phyloP scores from a whole-genome alignment of 2,113 vertebrate genomes.

The Buteo buteo region DNA sequence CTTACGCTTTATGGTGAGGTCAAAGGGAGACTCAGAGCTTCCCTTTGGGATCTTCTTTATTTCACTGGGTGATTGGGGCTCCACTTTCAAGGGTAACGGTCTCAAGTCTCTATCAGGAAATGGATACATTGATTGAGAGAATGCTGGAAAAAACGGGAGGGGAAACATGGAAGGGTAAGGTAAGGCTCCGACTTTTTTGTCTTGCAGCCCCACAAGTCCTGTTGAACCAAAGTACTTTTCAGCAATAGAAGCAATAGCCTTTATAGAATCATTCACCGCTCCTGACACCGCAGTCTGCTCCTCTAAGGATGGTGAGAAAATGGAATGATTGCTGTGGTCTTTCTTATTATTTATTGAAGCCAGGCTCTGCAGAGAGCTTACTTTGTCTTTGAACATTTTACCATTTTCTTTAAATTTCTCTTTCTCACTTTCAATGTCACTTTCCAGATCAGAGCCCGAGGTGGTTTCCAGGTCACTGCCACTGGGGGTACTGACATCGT shows the following conservation, averaged over 20 bases:
- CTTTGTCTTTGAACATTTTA: slow-evolving; percentile 92
- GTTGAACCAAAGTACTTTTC: slow-evolving; percentile 99
- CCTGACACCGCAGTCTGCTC: slow-evolving; percentile 96
- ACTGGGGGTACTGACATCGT: slow-evolving; percentile 98
- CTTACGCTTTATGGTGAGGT: slow-evolving; percentile 95
- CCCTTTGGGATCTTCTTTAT: slow-evolving; percentile 87
- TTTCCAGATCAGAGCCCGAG: slow-evolving; percentile 97
- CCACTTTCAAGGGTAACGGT: slow-evolving; percentile 85
- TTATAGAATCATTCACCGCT: slow-evolving; percentile 99
- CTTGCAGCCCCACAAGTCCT: slow-evolving; percentile 93
- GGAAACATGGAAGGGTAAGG: slow-evolving; percentile 98
- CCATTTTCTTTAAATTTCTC: slow-evolving; percentile 93
- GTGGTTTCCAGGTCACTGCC: slow-evolving; percentile 98
- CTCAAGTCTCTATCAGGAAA: slow-evolving; percentile 94
- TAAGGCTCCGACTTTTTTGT: slow-evolving; percentile 93
- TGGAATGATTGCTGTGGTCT: slow-evolving; percentile 87
- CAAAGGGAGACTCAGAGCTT: slow-evolving; percentile 90
- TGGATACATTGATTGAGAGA: slow-evolving; percentile 96
- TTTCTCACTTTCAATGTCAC: slow-evolving; percentile 97
- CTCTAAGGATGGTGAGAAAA: slow-evolving; percentile 89
- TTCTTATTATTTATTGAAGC: slow-evolving; percentile 86
- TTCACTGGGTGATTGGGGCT: slow-evolving; percentile 86
- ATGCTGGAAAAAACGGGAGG: slow-evolving; percentile 96
- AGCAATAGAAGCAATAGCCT: slow-evolving; percentile 98
- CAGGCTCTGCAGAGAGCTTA: slow-evolving; percentile 85